Base-by-base conservation (phyloP, 2,113 vertebrate species). In the Pluvianellus socialis region DNA sequence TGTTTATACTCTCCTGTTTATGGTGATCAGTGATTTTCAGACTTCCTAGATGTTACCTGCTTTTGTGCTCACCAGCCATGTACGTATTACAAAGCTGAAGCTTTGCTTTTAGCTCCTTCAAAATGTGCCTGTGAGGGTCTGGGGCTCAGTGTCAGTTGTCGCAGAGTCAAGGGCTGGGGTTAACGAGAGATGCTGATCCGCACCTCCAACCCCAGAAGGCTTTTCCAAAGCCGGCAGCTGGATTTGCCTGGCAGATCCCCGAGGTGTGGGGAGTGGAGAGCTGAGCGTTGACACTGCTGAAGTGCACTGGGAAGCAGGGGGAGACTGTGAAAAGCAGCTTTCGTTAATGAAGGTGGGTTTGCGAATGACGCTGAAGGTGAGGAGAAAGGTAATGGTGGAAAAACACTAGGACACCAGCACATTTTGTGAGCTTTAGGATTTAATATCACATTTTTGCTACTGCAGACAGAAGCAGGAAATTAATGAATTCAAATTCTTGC, bases 371-470 rank as follows among this genome's bases (percentile, higher is more conserved):
- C 30, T 59, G 62, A 32, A 40, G 58, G 50, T 7, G 9, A 61
- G 28, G 26, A 65, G 45, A 35, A 72, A 10, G 10, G 7, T 33
- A 40, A 15, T 0, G 9, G 28, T 67, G 76, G 76, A 92, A 91
- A 72, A 86, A 94, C 56, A 61, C 44, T 4, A 94, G 49, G 83
- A 97, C 66, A 63, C 42, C 59, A 67, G 56, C 20, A 42, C 0
- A 0, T 63, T 93, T 88, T 79, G 26, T 81, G 65, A 94, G 73
- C 35, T 86, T 86, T 75, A 85, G 26, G 44, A 67, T 97, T 97
- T 97, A 96, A 95, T 94, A 67, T 79, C 76, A 88, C 72, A 42
- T 21, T 28, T 94, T 92, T 80, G 81, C 63, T 80, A 38, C 84
- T 3, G 75, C 47, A 95, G 79, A 55, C 79, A 26, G 72, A 90